Evolutionary conservation across 1,140 invertebrate genomes (phyloP), one percentile per base, ranked within the genome.

Genomic region (Asbolus verrucosus): DNA sequence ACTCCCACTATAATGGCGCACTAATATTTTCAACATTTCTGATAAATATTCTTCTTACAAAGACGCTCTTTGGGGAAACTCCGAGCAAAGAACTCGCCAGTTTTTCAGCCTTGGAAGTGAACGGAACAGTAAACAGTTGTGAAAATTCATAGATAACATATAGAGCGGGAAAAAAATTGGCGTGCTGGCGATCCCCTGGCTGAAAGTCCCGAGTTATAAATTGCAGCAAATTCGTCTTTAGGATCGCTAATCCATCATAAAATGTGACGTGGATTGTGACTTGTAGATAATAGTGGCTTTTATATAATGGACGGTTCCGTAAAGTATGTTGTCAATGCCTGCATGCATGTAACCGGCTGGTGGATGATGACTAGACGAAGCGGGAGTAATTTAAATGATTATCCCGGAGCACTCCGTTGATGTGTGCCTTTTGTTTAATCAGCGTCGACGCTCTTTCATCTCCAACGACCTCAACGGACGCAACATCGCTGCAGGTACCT

Each of bases 221-320:
- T 54, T 54, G 27, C 14, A 54, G 19, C 27, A 54, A 54, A 30
- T 54, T 54, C 46, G 21, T 54, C 46, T 54, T 54, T 54, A 54
- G 19, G 46, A 27, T 54, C 21, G n/a, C 46, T 54, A 54, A 54
- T 54, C 21, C 46, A 54, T 54, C 46, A 54, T 54, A 36, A 13
- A 9, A 27, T 21, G 21, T 54, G 46, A 54, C 46, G 46, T 54
- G 46, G 11, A 54, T 54, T 54, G 46, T 54, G 46, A 30, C 46
- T 54, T 54, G 46, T 54, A 54, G 46, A 54, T 54, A 54, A 54
- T 54, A 54, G 46, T 54, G 46, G 46, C 46, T 54, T 54, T 54
- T 54, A 27, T 54, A 54, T 54, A 54, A 54, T 54, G 21, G 46
- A 54, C 15, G 46, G 46, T 54, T 54, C 24, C 27, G 46, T 54